Evolutionary conservation across 2,113 vertebrate genomes (phyloP).

Genomic region (Ageneiosus marmoratus): DNA sequence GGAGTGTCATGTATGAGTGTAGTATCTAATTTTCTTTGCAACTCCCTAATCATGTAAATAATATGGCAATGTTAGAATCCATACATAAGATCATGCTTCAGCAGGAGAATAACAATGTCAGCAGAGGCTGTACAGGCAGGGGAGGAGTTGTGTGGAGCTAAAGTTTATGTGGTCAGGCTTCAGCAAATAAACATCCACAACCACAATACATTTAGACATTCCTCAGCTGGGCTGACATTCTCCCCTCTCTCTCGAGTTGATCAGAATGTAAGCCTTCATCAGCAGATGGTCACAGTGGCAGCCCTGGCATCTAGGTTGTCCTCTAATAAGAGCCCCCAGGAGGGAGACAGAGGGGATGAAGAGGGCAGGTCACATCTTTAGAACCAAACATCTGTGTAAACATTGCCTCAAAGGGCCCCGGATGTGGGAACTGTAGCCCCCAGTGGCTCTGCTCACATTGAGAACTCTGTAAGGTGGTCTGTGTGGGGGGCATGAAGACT

Average conservation of each 20-base stretch:
- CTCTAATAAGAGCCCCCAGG: conserved; percentile 53
- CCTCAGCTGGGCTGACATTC: conserved; percentile 54
- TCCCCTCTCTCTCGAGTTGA: conserved; percentile 34
- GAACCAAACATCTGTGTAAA: conserved; percentile 76
- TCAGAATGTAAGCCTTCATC: conserved; percentile 47
- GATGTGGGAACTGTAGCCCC: conserved; percentile 55
- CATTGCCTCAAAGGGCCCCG: conserved; percentile 64
- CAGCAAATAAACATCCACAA: conserved; percentile 50
- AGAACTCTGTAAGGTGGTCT: conserved; percentile 41
- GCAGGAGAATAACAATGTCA: background rate
- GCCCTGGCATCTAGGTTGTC: conserved; percentile 55
- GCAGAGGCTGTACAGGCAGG: background rate
- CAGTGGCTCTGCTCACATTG: conserved; percentile 56
- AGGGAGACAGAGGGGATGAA: conserved; percentile 48
- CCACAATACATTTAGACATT: conserved; percentile 55
- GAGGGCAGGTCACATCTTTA: conserved; percentile 56
- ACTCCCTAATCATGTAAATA: background rate
- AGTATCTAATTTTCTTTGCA: background rate
- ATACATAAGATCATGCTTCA: background rate
- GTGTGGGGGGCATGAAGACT: conserved; percentile 47
- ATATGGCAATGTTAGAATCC: background rate
- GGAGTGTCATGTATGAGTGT: background rate
- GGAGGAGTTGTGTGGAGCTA: conserved; percentile 33
- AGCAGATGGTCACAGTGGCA: conserved; percentile 56
- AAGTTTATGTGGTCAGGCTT: conserved; percentile 37